phyloP scores from a whole-genome alignment of 1,140 invertebrate species.

The Drosophila bipectinata region DNA sequence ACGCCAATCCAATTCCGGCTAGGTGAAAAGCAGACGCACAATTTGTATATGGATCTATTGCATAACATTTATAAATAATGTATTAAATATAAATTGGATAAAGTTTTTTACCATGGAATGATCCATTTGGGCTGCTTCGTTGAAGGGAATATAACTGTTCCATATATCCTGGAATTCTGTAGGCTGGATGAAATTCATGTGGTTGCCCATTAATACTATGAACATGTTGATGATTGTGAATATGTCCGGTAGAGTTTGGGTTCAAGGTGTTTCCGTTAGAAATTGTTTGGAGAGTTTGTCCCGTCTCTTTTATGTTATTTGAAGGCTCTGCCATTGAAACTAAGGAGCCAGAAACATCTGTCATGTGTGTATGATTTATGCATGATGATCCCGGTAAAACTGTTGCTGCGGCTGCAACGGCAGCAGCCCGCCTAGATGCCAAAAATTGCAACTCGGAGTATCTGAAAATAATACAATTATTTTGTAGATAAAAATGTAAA shows the following conservation, averaged over 20 bases:
- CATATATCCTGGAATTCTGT: conserved; percentile 88
- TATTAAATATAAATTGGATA: not conserved
- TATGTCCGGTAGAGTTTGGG: conserved; percentile 19
- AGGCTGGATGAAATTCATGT: conserved; percentile 86
- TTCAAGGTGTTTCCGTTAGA: conserved; percentile 29
- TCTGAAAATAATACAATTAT: conserved; percentile 30
- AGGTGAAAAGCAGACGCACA: conserved; percentile 74
- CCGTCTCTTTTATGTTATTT: conserved; percentile 28
- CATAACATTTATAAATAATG: not conserved
- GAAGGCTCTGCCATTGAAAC: conserved; percentile 17
- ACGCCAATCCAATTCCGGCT: conserved; percentile 70
- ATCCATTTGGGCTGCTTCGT: conserved; percentile 85
- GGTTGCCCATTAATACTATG: conserved; percentile 44
- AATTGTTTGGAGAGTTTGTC: conserved; percentile 15
- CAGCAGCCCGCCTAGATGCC: conserved; percentile 78
- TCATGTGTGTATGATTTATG: conserved; percentile 33
- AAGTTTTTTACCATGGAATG: conserved; percentile 84
- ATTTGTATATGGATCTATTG: conserved; percentile 70
- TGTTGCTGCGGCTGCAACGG: conserved; percentile 81
- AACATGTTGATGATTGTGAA: conserved; percentile 48
- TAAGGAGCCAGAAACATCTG: conserved; percentile 57
- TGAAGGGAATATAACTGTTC: conserved; percentile 88
- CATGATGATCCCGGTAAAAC: conserved; percentile 53
- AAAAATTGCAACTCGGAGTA: conserved; percentile 81
- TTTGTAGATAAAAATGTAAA: no score